phyloP scores from a whole-genome alignment of 2,797 vertebrate genomes.

The Pangasius krempfi region DNA sequence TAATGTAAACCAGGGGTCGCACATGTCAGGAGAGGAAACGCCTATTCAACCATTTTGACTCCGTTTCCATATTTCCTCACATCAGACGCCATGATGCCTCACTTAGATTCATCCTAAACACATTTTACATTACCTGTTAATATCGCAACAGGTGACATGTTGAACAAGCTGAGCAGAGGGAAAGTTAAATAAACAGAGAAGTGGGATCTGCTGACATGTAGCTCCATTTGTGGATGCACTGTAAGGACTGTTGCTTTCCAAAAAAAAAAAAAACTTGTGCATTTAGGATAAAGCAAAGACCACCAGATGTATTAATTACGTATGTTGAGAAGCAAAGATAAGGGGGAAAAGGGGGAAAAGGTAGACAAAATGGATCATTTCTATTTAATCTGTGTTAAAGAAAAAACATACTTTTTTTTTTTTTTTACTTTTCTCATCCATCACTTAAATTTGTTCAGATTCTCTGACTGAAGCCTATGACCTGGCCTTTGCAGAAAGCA shows the following conservation, averaged over 20 bases:
- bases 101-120: conserved; percentile 60
- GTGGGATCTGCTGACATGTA: conserved; percentile 49
- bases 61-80: conserved; percentile 57
- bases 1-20: conserved; percentile 50
- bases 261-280: conserved; percentile 33
- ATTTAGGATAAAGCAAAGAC: background rate
- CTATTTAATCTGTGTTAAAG: conserved; percentile 35
- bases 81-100: conserved; percentile 58
- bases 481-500: conserved; percentile 60
- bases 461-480: conserved; percentile 57
- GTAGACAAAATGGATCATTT: conserved; percentile 17
- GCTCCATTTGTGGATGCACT: conserved; percentile 46
- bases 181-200: conserved; percentile 53
- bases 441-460: conserved; percentile 52
- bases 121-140: conserved; percentile 62
- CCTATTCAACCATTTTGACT: conserved; percentile 58
- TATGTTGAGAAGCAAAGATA: conserved; percentile 1
- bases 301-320: background rate
- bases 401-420: conserved; percentile 33
- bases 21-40: conserved; percentile 37
- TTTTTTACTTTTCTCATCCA: conserved; percentile 48
- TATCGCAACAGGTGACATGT: conserved; percentile 61
- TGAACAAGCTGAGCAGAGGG: conserved; percentile 47
- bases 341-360: conserved; percentile 10
- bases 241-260: conserved; percentile 33